Conservation (phyloP, 2,888 invertebrate species). For the Eupelmus urozonus region DNA sequence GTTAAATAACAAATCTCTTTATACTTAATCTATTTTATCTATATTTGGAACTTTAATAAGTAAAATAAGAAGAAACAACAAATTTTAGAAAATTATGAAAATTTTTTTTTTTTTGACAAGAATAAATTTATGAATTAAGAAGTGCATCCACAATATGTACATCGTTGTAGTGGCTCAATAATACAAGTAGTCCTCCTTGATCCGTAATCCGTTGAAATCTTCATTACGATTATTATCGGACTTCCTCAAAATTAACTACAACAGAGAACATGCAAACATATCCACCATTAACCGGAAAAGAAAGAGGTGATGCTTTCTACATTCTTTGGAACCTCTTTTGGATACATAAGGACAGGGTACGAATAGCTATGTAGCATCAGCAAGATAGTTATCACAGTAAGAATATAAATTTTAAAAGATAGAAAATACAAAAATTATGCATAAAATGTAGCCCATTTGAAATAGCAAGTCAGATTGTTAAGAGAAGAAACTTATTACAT, state of each 20-base stretch:
- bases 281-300: conserved; percentile 71
- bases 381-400: conserved; percentile 7
- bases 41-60: too few relatives aligned
- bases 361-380: conserved; percentile 11
- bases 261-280: conserved; percentile 74
- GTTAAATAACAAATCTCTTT: too few relatives aligned
- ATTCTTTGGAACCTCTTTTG: conserved; percentile 1
- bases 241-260: conserved; percentile 71
- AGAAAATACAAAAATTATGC: neutral
- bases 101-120: too few relatives aligned
- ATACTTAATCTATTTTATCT: too few relatives aligned
- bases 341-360: neutral
- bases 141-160: conserved; percentile 42
- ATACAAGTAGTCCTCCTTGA: conserved; percentile 74
- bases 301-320: conserved; percentile 41
- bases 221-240: conserved; percentile 65
- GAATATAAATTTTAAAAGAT: neutral
- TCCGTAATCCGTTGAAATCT: conserved; percentile 66
- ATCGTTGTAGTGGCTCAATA: conserved; percentile 71
- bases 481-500: too few relatives aligned
- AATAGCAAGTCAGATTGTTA: too few relatives aligned
- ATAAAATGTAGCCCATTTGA: neutral
- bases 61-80: too few relatives aligned
- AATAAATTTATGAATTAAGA: conserved; percentile 31
- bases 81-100: too few relatives aligned